Evolutionary conservation across 2,113 vertebrate species (phyloP), one percentile per base, ranked within the genome.

Genomic region (Aphelocoma coerulescens): DNA sequence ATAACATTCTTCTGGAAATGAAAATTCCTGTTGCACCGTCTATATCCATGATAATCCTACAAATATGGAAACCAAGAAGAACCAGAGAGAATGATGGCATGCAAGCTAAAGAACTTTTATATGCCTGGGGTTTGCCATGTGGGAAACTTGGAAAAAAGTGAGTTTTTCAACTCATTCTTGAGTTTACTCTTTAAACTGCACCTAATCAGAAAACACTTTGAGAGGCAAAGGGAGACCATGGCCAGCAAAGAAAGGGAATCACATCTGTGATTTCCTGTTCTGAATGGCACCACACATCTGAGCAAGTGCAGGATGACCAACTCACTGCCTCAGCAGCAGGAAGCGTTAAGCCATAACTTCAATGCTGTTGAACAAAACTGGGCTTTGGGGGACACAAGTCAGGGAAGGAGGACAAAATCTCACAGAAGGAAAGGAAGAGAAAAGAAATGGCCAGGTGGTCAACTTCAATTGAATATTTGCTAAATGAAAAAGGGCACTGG

Each of bases 261-360:
- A 23, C 3, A 0, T 9, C 63, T n/a, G 6, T 20, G 27, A 32
- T 66, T n/a, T 48, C 37, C 4, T 11, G 24, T 46, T 49, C 1
- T 51, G 62, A 81, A 24, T 1, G 10, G 28, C 58, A 57, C 27
- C 43, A 46, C 43, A 14, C 1, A 27, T 49, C 27, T 22, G 46
- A 80, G 24, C 27, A 7, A 0, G 2, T 27, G 41, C 44, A 30
- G 52, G 4, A 7, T 7, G 17, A 65, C 18, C 58, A 58, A 10
- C 8, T 3, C n/a, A 10, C 10, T 7, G 48, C 48, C 65, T 6
- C 72, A 67, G 15, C 58, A 69, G 52, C 67, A 32, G 61, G 16
- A 93, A 55, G 33, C 5, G 16, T 8, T 49, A 13, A 62, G 3
- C 32, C 23, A 17, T 6, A 43, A 30, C 65, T 58, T 12, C 18